Base-by-base conservation (phyloP, 2,113 vertebrate genomes). In the Junco hyemalis region DNA sequence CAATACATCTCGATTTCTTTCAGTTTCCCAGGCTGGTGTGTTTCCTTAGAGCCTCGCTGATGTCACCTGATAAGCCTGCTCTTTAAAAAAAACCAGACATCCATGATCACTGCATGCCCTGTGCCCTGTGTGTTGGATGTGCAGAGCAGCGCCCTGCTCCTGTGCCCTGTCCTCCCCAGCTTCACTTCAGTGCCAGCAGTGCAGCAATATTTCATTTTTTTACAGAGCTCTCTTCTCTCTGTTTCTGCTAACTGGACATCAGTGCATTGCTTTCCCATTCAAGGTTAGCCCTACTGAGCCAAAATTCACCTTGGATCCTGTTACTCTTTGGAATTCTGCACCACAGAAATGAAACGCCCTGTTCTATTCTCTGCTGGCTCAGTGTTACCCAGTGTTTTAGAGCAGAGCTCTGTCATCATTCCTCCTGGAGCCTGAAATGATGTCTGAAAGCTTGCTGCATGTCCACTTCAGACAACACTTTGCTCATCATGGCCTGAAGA, bases 151-250 rank as follows among this genome's bases (percentile, higher is more conserved):
- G 3, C 15, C 24, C 16, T n/a, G 36, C 35, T 28, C 14, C 0
- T 2, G 14, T 3, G 2, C 35, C 47, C 25, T 1, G 0, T 38
- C 45, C 51, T 45, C 48, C 38, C 42, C 0, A 1, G 15, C 51
- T 21, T n/a, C 12, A 2, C 48, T 19, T 20, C 1, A 3, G 29
- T 20, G 48, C 44, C 56, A 5, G 16, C 5, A 25, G 44, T 12
- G 22, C 56, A 78, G 61, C 19, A 6, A 6, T 56, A 6, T 60
- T 70, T 1, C 38, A 7, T 9, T n/a, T 50, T 59, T 63, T 38
- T 5, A 21, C 8, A 59, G 24, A 57, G 15, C 40, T 56, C 9
- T 48, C 14, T 54, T 36, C 40, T n/a, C 38, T 26, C n/a, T 15
- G 0, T 15, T 20, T 40, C 56, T 73, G 60, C 53, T 66, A 26